phyloP scores from a whole-genome alignment of 2,888 invertebrate species.

The Cryptophagus acutangulus region DNA sequence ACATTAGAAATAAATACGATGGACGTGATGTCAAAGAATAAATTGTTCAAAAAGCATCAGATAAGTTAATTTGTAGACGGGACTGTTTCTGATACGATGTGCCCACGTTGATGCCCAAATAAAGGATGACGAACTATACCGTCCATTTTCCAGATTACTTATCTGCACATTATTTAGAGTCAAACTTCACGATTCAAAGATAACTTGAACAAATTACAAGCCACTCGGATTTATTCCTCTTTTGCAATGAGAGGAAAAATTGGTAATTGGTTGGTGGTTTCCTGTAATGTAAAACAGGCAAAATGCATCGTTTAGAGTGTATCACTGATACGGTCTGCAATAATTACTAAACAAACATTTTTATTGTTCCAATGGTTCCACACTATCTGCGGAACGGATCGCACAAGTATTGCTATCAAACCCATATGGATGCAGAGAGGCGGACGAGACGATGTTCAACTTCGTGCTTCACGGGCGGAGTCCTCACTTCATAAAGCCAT shows the following conservation, averaged over 20 bases:
- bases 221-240: no score
- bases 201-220: slow-evolving; percentile 28
- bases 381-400: neutral
- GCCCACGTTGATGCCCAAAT: slow-evolving; percentile 30
- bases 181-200: slow-evolving; percentile 29
- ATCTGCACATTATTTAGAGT: slow-evolving; percentile 31
- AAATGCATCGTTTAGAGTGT: slow-evolving; percentile 22
- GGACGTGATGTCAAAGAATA: slow-evolving; percentile 33
- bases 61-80: slow-evolving; percentile 37
- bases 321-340: slow-evolving; percentile 26
- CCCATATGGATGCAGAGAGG: slow-evolving; percentile 45
- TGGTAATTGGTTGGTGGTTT: neutral
- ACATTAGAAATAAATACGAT: no score
- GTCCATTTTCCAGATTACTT: slow-evolving; percentile 25
- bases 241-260: no score
- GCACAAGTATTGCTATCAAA: slow-evolving; percentile 29
- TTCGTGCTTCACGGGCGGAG: slow-evolving; percentile 46
- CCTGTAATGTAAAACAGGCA: neutral
- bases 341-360: slow-evolving; percentile 48
- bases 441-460: slow-evolving; percentile 37
- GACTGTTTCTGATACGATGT: slow-evolving; percentile 16
- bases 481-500: slow-evolving; percentile 42
- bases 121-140: slow-evolving; percentile 30
- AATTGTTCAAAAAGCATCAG: slow-evolving; percentile 37
- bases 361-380: slow-evolving; percentile 38